Conservation (phyloP, 2,888 invertebrate species). For the Elmis aenea region DNA sequence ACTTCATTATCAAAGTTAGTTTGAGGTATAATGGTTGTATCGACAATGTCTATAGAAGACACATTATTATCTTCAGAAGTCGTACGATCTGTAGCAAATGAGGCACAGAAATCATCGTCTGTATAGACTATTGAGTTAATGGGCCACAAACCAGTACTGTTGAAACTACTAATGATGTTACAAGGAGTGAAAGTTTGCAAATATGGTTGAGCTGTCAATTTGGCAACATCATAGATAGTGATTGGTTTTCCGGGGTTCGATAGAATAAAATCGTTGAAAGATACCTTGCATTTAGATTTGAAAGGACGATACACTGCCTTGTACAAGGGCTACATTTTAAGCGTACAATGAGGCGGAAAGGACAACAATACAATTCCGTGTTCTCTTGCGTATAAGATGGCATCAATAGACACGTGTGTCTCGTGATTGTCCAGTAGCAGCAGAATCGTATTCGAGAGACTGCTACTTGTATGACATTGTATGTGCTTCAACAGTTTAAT, state of each 20-base stretch:
- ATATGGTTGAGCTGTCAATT: conserved; percentile 9
- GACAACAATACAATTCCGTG: conserved; percentile 26
- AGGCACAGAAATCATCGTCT: conserved; percentile 3
- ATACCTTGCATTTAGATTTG: conserved; percentile 22
- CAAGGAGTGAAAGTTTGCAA: conserved; percentile 6
- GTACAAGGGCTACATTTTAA: conserved; percentile 29
- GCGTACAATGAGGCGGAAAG: conserved; percentile 31
- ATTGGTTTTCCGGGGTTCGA: conserved; percentile 27
- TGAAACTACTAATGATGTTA: conserved; percentile 8
- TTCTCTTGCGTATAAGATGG: conserved; percentile 3
- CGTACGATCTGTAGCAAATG: conserved; percentile 6
- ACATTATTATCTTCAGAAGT: conserved; percentile 1
- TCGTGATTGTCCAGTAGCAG: conserved; percentile 24
- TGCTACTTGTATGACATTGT: no score
- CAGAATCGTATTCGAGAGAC: conserved; percentile 18
- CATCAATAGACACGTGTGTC: conserved; percentile 15
- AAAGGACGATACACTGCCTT: conserved; percentile 27
- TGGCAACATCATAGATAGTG: conserved; percentile 18
- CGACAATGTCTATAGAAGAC: conserved; percentile 2
- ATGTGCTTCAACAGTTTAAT: conserved; percentile 19
- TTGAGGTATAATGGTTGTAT: conserved; percentile 7
- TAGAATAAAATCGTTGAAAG: conserved; percentile 25
- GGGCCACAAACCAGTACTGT: conserved; percentile 4
- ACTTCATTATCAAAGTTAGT: conserved; percentile 5
- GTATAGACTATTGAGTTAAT: conserved; percentile 1